Conservation (phyloP, 2,797 vertebrate species). For the Melanotaenia nigrans region DNA sequence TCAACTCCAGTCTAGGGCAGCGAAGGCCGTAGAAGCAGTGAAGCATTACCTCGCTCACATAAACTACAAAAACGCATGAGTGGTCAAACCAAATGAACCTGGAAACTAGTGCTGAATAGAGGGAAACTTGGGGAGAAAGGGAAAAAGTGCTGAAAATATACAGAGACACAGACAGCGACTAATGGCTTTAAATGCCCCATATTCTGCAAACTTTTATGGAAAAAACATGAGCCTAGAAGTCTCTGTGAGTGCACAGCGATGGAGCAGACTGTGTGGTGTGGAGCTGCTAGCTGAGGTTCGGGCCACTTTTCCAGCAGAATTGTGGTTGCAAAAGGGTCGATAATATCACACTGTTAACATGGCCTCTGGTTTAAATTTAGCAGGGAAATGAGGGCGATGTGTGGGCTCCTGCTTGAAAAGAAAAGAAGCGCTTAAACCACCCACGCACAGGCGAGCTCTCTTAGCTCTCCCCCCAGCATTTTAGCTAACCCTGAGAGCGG, state of each 20-base stretch:
- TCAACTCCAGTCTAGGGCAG: conserved; percentile 71
- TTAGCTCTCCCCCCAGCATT: conserved; percentile 60
- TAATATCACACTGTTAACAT: conserved; percentile 67
- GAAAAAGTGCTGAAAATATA: conserved; percentile 50
- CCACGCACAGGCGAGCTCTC: conserved; percentile 68
- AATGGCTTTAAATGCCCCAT: conserved; percentile 42
- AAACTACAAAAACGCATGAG: conserved; percentile 65
- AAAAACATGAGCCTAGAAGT: conserved; percentile 39
- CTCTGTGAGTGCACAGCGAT: conserved; percentile 22
- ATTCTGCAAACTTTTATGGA: conserved; percentile 23
- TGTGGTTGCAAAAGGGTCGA: conserved; percentile 61
- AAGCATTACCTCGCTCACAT: conserved; percentile 57
- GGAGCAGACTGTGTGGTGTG: conserved; percentile 34
- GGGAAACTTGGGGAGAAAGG: conserved; percentile 50
- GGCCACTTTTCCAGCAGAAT: conserved; percentile 55
- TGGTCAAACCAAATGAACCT: conserved; percentile 75
- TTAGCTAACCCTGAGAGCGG: conserved; percentile 62
- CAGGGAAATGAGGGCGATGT: conserved; percentile 76
- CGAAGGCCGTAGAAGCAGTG: conserved; percentile 68
- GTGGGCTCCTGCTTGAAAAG: conserved; percentile 76
- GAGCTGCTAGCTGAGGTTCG: conserved; percentile 64
- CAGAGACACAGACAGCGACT: conserved; percentile 21
- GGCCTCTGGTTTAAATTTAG: conserved; percentile 81
- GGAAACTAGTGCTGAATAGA: conserved; percentile 64
- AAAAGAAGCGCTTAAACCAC: conserved; percentile 73